Percentiles rank a stretch among this genome's conserved stretches.
Evolutionary conservation across 2,797 vertebrate genomes (phyloP).

Genomic region (Gadopsis marmoratus): DNA sequence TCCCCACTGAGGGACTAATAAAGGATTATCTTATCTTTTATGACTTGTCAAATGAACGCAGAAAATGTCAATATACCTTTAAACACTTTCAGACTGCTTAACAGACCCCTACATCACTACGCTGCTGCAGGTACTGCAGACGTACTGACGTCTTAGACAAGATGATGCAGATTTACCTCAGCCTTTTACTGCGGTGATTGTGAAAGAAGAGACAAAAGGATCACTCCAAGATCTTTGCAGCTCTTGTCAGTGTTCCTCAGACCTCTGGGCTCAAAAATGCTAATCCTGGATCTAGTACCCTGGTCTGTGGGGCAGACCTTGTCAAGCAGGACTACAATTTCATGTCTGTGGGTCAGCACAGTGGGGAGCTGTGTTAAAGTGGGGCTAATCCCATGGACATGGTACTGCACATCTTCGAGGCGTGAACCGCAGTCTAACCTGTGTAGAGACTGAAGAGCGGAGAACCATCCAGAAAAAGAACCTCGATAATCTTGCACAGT

Average conservation of each 20-base stretch:
- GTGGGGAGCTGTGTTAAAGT: constrained; percentile 53
- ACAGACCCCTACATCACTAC: constrained; percentile 21
- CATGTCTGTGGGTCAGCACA: constrained; percentile 56
- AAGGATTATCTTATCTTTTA: neutral
- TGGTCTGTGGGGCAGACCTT: constrained; percentile 29
- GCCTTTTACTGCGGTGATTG: constrained; percentile 7
- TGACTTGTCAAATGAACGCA: constrained; percentile 6
- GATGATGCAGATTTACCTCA: constrained; percentile 35
- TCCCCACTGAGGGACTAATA: no score
- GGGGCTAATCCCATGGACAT: constrained; percentile 58
- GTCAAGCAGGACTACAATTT: constrained; percentile 44
- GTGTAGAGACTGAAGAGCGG: constrained; percentile 22
- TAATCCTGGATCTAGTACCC: constrained; percentile 51
- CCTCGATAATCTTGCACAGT: constrained; percentile 16
- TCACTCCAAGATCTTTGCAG: constrained; percentile 28
- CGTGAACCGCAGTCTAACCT: constrained; percentile 32
- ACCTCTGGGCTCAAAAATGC: constrained; percentile 29
- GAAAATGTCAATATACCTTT: constrained; percentile 1
- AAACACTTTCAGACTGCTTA: neutral
- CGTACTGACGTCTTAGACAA: constrained; percentile 22
- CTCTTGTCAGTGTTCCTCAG: constrained; percentile 7
- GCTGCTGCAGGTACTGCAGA: constrained; percentile 31
- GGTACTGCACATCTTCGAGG: constrained; percentile 34
- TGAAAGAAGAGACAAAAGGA: constrained; percentile 27
- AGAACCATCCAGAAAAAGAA: constrained; percentile 12